Evolutionary conservation across 2,113 vertebrate genomes (phyloP).

Genomic region (Solea senegalensis): DNA sequence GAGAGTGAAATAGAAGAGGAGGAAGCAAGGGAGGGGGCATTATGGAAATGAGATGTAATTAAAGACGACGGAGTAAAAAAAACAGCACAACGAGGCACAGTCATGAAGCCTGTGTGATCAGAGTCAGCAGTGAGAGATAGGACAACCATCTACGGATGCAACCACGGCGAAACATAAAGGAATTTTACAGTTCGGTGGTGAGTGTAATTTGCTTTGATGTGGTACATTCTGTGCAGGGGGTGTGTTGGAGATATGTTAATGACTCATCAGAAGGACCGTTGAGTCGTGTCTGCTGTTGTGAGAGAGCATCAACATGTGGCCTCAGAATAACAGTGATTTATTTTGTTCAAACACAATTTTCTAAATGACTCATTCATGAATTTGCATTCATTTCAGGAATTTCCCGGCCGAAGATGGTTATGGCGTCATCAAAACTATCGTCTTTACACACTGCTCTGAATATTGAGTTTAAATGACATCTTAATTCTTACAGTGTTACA

Average conservation of each 20-base stretch:
- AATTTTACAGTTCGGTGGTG: conserved; percentile 29
- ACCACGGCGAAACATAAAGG: conserved; percentile 39
- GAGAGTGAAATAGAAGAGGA: background rate
- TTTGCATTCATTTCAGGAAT: background rate
- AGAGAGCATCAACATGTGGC: conserved; percentile 14
- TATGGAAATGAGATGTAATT: conserved; percentile 60
- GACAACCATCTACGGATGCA: conserved; percentile 36
- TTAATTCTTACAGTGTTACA: conserved; percentile 11
- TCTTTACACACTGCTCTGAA: background rate
- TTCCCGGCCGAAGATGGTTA: background rate
- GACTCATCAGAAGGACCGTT: conserved; percentile 25
- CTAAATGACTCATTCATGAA: background rate
- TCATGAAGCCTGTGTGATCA: conserved; percentile 39
- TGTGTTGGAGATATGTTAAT: conserved; percentile 57
- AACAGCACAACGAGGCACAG: conserved; percentile 54
- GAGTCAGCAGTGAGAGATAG: conserved; percentile 20
- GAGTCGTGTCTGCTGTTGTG: background rate
- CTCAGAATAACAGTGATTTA: background rate
- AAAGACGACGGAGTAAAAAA: conserved; percentile 51
- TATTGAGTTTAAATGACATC: background rate
- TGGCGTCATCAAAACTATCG: background rate
- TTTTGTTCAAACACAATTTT: conserved; percentile 2
- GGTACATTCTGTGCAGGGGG: conserved; percentile 21
- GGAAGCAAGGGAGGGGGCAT: background rate
- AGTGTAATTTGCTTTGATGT: conserved; percentile 57